phyloP scores from a whole-genome alignment of 1,140 invertebrate species.

The Drosophila dunni region DNA sequence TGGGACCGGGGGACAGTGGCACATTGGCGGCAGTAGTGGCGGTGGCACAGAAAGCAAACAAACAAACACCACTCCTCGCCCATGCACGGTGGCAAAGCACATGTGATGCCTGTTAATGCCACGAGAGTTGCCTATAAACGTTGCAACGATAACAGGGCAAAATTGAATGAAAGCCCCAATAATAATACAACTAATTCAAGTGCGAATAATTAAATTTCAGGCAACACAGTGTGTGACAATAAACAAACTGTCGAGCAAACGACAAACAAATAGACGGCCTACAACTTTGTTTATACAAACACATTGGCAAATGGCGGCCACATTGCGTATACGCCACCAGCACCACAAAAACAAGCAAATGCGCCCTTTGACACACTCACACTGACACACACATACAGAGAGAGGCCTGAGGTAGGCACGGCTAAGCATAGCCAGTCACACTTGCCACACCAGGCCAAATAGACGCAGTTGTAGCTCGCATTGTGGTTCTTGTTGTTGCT shows the following conservation, averaged over 20 bases:
- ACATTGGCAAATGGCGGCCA: conserved; percentile 72
- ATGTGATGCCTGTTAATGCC: conserved; percentile 21
- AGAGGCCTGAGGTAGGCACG: background rate
- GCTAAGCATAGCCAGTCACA: conserved; percentile 19
- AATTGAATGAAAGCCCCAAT: background rate
- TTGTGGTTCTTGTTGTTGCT: conserved; percentile 43
- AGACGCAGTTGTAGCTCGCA: conserved; percentile 6
- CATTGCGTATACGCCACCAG: conserved; percentile 73
- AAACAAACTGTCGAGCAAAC: conserved; percentile 69
- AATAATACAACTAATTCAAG: background rate
- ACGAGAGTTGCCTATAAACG: conserved; percentile 19
- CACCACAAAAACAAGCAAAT: conserved; percentile 59
- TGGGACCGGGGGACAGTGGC: conserved; percentile 8
- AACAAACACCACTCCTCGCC: conserved; percentile 26
- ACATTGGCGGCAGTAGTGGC: background rate
- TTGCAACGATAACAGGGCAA: background rate
- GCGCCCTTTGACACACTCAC: conserved; percentile 57
- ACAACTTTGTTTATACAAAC: conserved; percentile 80
- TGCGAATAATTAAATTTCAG: background rate
- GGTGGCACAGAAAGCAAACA: conserved; percentile 34
- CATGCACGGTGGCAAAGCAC: conserved; percentile 10
- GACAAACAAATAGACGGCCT: conserved; percentile 72
- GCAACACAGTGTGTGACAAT: conserved; percentile 55
- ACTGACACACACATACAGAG: background rate
- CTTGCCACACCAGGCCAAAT: conserved; percentile 2